A percentile compares a stretch with the other conserved stretches of the same genome.
phyloP scores from a whole-genome alignment of 2,888 invertebrate species.

The Pseudococcus viburni region DNA sequence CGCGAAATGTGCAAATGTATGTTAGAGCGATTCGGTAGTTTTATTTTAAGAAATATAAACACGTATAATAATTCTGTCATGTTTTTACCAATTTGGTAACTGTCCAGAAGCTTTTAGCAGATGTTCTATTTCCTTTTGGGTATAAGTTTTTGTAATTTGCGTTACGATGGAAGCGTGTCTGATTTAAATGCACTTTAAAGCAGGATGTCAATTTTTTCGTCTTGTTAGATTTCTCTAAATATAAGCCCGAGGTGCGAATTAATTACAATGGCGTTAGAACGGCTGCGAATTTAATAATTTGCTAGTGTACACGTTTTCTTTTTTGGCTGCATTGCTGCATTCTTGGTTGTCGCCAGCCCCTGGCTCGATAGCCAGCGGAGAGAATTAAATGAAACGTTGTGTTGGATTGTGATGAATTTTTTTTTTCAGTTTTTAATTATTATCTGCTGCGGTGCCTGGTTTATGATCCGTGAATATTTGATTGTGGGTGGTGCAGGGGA shows the following conservation, averaged over 20 bases:
- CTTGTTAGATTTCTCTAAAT: conserved; percentile 24
- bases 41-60: conserved; percentile 56
- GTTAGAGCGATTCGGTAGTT: conserved; percentile 38
- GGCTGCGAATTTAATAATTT: not conserved
- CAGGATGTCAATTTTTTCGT: conserved; percentile 49
- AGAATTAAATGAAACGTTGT: not conserved
- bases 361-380: not conserved
- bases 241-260: conserved; percentile 38
- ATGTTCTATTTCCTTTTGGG: conserved; percentile 55
- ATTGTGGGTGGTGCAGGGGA: too few relatives aligned
- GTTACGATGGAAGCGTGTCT: conserved; percentile 23
- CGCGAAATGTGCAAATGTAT: conserved; percentile 45
- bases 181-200: conserved; percentile 47
- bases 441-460: too few relatives aligned
- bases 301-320: conserved; percentile 19
- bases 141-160: conserved; percentile 45
- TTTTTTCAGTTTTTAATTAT: too few relatives aligned
- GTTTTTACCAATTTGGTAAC: conserved; percentile 57
- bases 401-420: not conserved
- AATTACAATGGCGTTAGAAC: not conserved
- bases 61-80: conserved; percentile 58
- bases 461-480: too few relatives aligned
- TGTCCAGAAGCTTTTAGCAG: conserved; percentile 58
- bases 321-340: conserved; percentile 23
- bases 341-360: not conserved